Base-by-base conservation (phyloP, 2,888 invertebrate genomes). In the Griposia aprilina region DNA sequence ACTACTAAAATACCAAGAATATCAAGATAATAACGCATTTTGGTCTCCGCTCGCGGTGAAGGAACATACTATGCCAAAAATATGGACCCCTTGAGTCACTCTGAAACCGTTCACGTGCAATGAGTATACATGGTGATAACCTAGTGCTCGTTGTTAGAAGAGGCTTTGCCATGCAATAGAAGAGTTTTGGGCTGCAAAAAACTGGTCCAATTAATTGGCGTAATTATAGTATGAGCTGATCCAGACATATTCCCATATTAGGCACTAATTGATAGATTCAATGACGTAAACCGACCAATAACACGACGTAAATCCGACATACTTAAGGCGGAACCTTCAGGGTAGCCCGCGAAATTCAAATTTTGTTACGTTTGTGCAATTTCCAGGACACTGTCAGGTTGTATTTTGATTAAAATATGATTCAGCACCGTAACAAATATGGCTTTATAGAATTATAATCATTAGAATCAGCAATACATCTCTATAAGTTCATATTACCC, bases 281-380 rank as follows among this genome's bases (percentile, higher is more conserved):
- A 50, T 73, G 52, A 78, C 59, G 77, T 55, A 70, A 78, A 52
- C 30, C 10, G 13, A 52, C 52, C n/a, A 52, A 62, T 55, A 36
- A 36, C 52, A 52, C 62, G 62, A 76, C 52, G 62, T 20, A 45
- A 52, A 74, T 57, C n/a, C 41, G 5, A n/a, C n/a, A n/a, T n/a
- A n/a, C n/a, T n/a, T n/a, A n/a, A n/a, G n/a, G n/a, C n/a, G n/a
- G n/a, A n/a, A n/a, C n/a, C n/a, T n/a, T n/a, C n/a, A n/a, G n/a
- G n/a, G n/a, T n/a, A n/a, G n/a, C n/a, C n/a, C n/a, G n/a, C n/a
- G n/a, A n/a, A n/a, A n/a, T n/a, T n/a, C n/a, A n/a, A n/a, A n/a
- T n/a, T n/a, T n/a, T n/a, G n/a, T n/a, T n/a, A n/a, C n/a, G n/a
- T n/a, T n/a, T n/a, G n/a, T n/a, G n/a, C n/a, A n/a, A n/a, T n/a